phyloP scores from a whole-genome alignment of 2,113 vertebrate species.

The Neoarius graeffei region DNA sequence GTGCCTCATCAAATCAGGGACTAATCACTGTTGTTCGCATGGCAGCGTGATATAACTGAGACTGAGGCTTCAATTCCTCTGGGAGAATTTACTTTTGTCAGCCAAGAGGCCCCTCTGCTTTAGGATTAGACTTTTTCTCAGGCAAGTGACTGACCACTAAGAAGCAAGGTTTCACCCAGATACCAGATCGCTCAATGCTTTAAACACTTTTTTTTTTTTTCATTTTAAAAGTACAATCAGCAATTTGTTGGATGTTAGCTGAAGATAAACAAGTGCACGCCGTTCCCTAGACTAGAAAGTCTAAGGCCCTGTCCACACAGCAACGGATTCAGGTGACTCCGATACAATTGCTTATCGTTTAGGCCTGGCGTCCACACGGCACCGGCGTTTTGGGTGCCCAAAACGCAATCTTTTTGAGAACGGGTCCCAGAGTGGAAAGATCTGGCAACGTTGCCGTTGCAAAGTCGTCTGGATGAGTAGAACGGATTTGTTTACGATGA shows the following conservation, averaged over 20 bases:
- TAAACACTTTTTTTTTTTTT: not conserved
- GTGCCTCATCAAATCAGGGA: constrained; percentile 30
- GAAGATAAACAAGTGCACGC: not conserved
- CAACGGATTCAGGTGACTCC: no score
- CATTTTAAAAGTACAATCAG: not conserved
- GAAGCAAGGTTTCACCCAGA: not conserved
- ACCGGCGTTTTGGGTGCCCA: no score
- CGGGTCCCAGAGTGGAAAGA: no score
- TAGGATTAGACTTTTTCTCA: constrained; percentile 27
- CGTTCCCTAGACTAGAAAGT: no score
- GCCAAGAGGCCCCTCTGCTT: not conserved
- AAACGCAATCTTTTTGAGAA: no score
- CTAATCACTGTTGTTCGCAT: constrained; percentile 5
- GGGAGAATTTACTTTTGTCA: constrained; percentile 30
- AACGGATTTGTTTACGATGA: no score
- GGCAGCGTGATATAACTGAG: constrained; percentile 7
- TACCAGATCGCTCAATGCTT: not conserved
- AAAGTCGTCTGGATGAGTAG: no score
- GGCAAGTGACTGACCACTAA: not conserved
- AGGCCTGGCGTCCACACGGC: no score
- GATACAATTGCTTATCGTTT: no score
- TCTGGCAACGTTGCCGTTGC: no score
- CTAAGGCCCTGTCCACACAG: no score
- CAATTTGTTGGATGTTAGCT: not conserved
- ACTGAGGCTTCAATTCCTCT: not conserved